These are phyloP conservation scores for Ophion ventricosus DNA, from an alignment of 2,888 invertebrate species.

Conservation along the genomic window DNA sequence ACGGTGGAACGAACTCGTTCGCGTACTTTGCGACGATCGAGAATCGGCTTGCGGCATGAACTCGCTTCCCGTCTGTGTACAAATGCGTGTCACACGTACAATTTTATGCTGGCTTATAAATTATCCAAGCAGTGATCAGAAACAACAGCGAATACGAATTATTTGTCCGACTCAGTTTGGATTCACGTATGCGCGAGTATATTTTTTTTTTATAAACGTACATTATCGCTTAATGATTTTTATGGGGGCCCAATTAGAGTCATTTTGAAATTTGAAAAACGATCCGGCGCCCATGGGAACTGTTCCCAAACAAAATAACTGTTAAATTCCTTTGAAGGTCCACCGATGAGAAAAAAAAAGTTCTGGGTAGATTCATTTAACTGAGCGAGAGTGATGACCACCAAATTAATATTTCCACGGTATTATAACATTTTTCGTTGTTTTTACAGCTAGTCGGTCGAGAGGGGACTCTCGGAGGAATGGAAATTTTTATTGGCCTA, in stretches of 20 bases:
- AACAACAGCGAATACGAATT: conserved; percentile 13
- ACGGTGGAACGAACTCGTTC: conserved; percentile 36
- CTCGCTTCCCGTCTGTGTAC: conserved; percentile 70
- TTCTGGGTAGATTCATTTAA: neutral
- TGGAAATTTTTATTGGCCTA: neutral
- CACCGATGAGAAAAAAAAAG: conserved; percentile 12
- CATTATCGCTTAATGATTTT: neutral
- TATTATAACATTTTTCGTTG: neutral
- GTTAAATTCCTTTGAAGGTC: neutral
- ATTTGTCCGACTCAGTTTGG: neutral
- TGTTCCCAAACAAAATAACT: neutral
- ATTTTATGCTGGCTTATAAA: neutral
- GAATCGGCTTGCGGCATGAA: conserved; percentile 47
- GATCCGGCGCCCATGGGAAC: neutral
- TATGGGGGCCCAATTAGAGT: neutral
- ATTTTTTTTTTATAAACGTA: neutral
- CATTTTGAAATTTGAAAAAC: neutral
- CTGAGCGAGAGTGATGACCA: neutral
- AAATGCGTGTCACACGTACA: conserved; percentile 60
- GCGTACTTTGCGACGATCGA: conserved; percentile 56
- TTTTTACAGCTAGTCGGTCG: neutral
- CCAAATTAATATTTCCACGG: neutral
- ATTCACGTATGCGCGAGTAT: too few species aligned
- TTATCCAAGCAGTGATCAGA: neutral
- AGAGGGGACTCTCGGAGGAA: too few species aligned